A percentile compares a stretch with the other conserved stretches of the same genome.
These are phyloP conservation scores for Calameuta filiformis DNA, from an alignment of 2,888 invertebrate genomes.

Conservation along the genomic window DNA sequence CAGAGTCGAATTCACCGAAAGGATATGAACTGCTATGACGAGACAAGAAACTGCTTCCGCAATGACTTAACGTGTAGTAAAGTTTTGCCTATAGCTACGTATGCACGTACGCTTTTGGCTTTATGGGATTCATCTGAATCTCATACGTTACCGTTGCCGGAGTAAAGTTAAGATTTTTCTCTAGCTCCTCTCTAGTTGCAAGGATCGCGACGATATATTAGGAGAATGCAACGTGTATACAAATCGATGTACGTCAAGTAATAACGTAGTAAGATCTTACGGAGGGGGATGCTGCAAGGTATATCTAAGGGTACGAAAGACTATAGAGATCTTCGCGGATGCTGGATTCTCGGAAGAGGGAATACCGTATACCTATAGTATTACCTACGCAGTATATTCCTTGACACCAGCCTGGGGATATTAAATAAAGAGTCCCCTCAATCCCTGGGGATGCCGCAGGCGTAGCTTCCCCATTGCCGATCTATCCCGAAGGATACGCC, in stretches of 20 bases:
- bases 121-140: background rate
- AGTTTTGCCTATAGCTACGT: background rate
- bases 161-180: background rate
- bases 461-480: conserved; percentile 36
- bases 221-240: background rate
- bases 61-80: background rate
- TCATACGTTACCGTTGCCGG: background rate
- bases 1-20: background rate
- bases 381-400: conserved; percentile 35
- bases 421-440: conserved; percentile 57
- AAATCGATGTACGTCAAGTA: background rate
- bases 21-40: background rate
- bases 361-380: background rate
- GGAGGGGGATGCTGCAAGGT: background rate
- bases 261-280: background rate
- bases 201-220: background rate
- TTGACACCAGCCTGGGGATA: conserved; percentile 59
- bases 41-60: background rate
- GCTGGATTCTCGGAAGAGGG: background rate
- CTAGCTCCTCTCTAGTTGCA: background rate
- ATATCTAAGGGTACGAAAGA: background rate
- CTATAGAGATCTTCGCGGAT: background rate
- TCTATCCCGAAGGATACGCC: conserved; percentile 28
- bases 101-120: background rate
- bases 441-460: conserved; percentile 46